Evolutionary conservation across 2,797 vertebrate genomes (phyloP).

Genomic region (Mycteria americana): DNA sequence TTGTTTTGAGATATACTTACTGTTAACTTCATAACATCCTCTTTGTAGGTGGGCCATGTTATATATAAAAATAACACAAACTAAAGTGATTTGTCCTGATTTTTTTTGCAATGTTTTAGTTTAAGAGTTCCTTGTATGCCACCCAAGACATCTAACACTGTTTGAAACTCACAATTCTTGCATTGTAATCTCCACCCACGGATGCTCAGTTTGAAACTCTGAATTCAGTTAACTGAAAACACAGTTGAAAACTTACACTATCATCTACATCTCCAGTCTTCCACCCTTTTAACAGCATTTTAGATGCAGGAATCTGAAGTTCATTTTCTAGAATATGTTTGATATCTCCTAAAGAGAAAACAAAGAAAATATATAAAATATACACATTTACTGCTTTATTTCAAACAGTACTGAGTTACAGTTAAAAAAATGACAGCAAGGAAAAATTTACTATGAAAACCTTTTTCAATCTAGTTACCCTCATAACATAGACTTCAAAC

Average conservation of each 20-base stretch:
- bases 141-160: neutral
- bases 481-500: neutral
- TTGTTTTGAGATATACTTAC: neutral
- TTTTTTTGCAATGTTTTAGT: neutral
- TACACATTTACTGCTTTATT: neutral
- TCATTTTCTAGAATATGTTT: constrained; percentile 96
- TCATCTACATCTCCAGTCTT: constrained; percentile 96
- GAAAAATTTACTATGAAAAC: neutral
- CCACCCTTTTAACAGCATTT: constrained; percentile 99
- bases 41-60: neutral
- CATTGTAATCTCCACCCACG: constrained; percentile 7
- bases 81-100: neutral
- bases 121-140: neutral
- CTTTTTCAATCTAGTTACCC: neutral
- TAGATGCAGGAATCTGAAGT: constrained; percentile 91
- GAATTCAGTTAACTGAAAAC: constrained; percentile 21
- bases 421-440: neutral
- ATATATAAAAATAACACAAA: neutral
- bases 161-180: constrained; percentile 28
- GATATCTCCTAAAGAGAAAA: constrained; percentile 86
- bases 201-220: neutral
- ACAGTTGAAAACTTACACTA: constrained; percentile 85
- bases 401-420: neutral
- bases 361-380: neutral
- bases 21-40: neutral